These are phyloP conservation scores for Cataglyphis altisquamis DNA, from an alignment of 2,888 invertebrate species.

Conservation along the genomic window DNA sequence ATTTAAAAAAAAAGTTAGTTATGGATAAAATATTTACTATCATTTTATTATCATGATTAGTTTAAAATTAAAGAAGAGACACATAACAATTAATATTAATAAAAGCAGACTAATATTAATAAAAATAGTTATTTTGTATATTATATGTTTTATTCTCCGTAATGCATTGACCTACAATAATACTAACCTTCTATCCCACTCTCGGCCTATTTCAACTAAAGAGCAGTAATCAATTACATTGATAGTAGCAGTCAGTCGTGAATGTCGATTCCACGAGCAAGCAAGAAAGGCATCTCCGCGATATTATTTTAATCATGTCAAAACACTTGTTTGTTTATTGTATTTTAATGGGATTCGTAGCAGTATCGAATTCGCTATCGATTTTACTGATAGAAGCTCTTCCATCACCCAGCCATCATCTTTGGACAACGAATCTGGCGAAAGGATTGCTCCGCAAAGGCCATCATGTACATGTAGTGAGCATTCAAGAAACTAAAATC, in stretches of 20 bases:
- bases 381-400: conserved; percentile 21
- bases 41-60: too few species aligned
- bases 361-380: not conserved
- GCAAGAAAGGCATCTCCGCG: not conserved
- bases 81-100: too few species aligned
- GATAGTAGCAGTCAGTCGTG: not conserved
- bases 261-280: not conserved
- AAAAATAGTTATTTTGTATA: too few species aligned
- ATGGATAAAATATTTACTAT: too few species aligned
- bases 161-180: too few species aligned
- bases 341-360: not conserved
- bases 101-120: too few species aligned
- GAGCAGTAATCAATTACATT: too few species aligned
- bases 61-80: too few species aligned
- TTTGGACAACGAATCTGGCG: not conserved
- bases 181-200: not conserved
- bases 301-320: not conserved
- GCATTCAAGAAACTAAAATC: not conserved
- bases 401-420: conserved; percentile 29
- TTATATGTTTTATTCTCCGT: too few species aligned
- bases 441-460: conserved; percentile 20
- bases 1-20: too few species aligned
- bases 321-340: not conserved
- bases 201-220: not conserved
- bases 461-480: conserved; percentile 26